Evolutionary conservation across 1,140 invertebrate genomes (phyloP).

Genomic region (Pseudomyrmex cubaensis): DNA sequence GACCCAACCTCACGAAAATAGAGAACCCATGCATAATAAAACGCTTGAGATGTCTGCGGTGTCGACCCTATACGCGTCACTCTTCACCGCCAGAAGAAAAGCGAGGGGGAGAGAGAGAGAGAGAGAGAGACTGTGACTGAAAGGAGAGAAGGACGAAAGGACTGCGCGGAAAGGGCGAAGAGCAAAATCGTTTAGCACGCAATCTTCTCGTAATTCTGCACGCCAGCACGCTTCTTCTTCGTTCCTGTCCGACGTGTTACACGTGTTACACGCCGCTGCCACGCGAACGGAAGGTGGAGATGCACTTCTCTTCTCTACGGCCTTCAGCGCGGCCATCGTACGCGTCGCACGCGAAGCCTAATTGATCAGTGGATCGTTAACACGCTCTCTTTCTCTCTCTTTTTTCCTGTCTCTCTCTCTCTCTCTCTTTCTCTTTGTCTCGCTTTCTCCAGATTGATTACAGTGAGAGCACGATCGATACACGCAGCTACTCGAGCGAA

Average conservation of each 20-base stretch:
- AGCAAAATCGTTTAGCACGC: slow-evolving; percentile 81
- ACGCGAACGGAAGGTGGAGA: slow-evolving; percentile 46
- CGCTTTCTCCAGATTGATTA: slow-evolving; percentile 68
- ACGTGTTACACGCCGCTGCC: slow-evolving; percentile 70
- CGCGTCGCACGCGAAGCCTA: slow-evolving; percentile 69
- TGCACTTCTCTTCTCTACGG: slow-evolving; percentile 49
- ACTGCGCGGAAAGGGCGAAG: slow-evolving; percentile 58
- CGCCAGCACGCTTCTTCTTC: slow-evolving; percentile 75
- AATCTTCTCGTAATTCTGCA: slow-evolving; percentile 83
- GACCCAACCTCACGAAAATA: slow-evolving; percentile 37
- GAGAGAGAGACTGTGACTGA: background rate
- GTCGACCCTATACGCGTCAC: slow-evolving; percentile 43
- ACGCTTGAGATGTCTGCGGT: slow-evolving; percentile 56
- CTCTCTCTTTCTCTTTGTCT: slow-evolving; percentile 1
- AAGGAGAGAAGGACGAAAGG: background rate
- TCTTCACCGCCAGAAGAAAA: slow-evolving; percentile 19
- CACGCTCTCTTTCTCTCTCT: slow-evolving; percentile 54
- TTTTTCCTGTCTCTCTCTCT: background rate
- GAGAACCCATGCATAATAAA: slow-evolving; percentile 41
- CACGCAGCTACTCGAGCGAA: slow-evolving; percentile 12
- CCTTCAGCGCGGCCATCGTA: slow-evolving; percentile 55
- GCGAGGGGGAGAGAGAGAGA: background rate
- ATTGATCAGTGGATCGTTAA: slow-evolving; percentile 79
- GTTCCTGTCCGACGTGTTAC: slow-evolving; percentile 68
- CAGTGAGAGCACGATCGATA: slow-evolving; percentile 42